phyloP scores from a whole-genome alignment of 2,113 vertebrate genomes.

The Pseudopipra pipra region DNA sequence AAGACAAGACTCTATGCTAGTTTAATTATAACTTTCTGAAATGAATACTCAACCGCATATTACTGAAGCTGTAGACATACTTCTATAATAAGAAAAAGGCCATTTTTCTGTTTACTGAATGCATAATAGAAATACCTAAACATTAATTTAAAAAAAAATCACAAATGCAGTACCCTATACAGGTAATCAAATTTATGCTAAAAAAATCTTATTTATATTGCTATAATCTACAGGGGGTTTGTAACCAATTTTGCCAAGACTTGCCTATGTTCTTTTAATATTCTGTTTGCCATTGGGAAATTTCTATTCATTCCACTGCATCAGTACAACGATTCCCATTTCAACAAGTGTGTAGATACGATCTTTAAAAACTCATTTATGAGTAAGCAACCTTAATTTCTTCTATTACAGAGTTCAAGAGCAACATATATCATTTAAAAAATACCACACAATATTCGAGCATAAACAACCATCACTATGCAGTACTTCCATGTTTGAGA shows the following conservation, averaged over 20 bases:
- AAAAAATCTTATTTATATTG: not conserved
- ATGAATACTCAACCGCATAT: not conserved
- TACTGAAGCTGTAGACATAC: not conserved
- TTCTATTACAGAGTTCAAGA: not conserved
- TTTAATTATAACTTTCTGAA: not conserved
- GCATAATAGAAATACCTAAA: not conserved
- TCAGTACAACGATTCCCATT: not conserved
- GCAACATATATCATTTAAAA: not conserved
- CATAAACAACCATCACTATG: not conserved
- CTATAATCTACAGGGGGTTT: not conserved
- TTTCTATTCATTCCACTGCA: not conserved
- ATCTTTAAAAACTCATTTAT: not conserved
- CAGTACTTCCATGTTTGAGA: not conserved
- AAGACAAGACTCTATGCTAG: not conserved
- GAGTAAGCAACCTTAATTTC: conserved; percentile 12
- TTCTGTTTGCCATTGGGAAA: not conserved
- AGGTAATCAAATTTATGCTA: not conserved
- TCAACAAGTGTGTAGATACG: not conserved
- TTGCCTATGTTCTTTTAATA: not conserved
- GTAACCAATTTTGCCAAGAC: not conserved
- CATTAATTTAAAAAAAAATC: not conserved
- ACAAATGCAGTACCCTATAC: not conserved
- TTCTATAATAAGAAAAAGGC: not conserved
- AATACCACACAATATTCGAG: not conserved
- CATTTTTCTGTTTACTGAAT: not conserved